phyloP scores from a whole-genome alignment of 2,888 invertebrate genomes.

The Zaprionus obscuricornis region DNA sequence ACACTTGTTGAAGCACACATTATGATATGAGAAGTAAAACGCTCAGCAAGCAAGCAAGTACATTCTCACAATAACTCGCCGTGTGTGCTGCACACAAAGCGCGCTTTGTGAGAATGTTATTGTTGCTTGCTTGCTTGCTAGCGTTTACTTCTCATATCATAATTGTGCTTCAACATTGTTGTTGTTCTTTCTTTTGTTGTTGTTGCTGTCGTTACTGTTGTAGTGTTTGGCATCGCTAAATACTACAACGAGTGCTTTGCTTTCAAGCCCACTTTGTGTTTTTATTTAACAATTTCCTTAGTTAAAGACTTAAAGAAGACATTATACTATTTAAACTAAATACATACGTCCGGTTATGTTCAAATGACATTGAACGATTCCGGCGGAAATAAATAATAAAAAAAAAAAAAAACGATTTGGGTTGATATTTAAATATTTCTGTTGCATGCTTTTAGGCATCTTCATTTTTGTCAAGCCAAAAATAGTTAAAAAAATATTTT shows the following conservation, averaged over 20 bases:
- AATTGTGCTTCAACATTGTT: conserved; percentile 44
- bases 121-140: conserved; percentile 3
- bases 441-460: conserved; percentile 35
- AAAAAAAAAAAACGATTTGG: no score
- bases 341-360: no score
- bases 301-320: conserved; percentile 61
- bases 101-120: conserved; percentile 25
- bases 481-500: no score
- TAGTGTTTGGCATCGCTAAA: conserved; percentile 43
- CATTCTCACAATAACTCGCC: no score
- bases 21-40: no score
- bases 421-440: conserved; percentile 8
- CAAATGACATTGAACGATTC: no score
- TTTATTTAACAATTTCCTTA: conserved; percentile 67
- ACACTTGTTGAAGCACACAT: conserved; percentile 42
- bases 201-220: conserved; percentile 11
- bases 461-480: no score
- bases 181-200: conserved; percentile 14
- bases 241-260: conserved; percentile 44
- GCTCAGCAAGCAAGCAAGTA: no score
- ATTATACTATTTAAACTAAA: conserved; percentile 40
- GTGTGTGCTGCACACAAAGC: conserved; percentile 72
- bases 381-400: no score
- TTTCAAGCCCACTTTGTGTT: conserved; percentile 64
- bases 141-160: conserved; percentile 62